These are phyloP conservation scores for Stegostoma tigrinum DNA, from an alignment of 2,113 vertebrate species.

Conservation along the genomic window DNA sequence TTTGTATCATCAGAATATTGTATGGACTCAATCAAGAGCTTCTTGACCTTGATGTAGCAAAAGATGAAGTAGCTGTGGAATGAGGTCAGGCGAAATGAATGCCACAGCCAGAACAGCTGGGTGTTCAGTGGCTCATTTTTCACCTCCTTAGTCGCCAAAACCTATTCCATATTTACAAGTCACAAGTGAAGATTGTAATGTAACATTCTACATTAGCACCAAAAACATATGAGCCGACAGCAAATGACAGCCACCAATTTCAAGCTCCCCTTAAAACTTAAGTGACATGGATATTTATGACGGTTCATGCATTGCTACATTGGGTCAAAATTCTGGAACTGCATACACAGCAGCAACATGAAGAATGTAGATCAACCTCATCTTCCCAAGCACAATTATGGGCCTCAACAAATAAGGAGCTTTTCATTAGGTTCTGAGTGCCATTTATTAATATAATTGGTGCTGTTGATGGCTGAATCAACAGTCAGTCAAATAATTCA, in stretches of 20 bases:
- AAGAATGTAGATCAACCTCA: not conserved
- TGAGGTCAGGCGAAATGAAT: not conserved
- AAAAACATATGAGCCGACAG: not conserved
- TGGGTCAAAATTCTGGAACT: not conserved
- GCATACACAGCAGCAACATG: not conserved
- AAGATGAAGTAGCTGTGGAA: not conserved
- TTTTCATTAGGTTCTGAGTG: not conserved
- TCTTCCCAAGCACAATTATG: not conserved
- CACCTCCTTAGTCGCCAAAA: not conserved
- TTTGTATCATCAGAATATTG: not conserved
- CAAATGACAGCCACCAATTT: not conserved
- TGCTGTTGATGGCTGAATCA: not conserved
- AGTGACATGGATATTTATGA: not conserved
- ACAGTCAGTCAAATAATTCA: not conserved
- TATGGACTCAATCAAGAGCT: not conserved
- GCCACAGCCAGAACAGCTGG: not conserved
- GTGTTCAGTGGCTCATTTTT: no score
- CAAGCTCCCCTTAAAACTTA: not conserved
- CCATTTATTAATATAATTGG: not conserved
- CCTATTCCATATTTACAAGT: no score
- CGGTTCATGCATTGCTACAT: not conserved
- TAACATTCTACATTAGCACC: no score
- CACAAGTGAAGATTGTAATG: not conserved
- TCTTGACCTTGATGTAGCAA: not conserved
- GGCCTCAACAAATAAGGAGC: rapidly evolving